A percentile compares a stretch with the other conserved stretches of the same genome.
phyloP scores from a whole-genome alignment of 1,140 invertebrate species.

The Vanessa tameamea region DNA sequence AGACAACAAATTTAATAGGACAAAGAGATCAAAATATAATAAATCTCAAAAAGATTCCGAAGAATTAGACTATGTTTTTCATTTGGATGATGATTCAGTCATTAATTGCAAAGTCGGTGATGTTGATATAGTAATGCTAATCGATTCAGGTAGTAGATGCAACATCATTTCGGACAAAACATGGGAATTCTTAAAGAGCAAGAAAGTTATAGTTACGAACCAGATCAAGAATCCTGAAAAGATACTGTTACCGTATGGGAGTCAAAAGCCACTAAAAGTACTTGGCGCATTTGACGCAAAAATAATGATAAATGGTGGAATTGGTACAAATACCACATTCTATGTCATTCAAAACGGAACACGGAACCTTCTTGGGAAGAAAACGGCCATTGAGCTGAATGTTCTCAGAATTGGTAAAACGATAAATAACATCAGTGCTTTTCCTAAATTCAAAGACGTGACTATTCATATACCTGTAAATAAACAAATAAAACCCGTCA shows the following conservation, averaged over 20 bases:
- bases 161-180: conserved; percentile 3
- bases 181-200: background rate
- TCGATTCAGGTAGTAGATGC: conserved; percentile 15
- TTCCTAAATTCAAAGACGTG: conserved; percentile 30
- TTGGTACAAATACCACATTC: no score
- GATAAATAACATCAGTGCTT: background rate
- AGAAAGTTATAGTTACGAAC: conserved; percentile 11
- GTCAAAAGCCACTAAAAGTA: conserved; percentile 16
- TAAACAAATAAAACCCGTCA: conserved; percentile 45
- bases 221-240: conserved; percentile 14
- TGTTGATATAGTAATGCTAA: conserved; percentile 11
- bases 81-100: conserved; percentile 11
- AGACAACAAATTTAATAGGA: no score
- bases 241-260: conserved; percentile 16
- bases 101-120: conserved; percentile 7
- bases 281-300: conserved; percentile 20
- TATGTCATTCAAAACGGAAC: no score
- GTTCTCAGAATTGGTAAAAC: conserved; percentile 1
- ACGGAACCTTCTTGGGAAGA: no score
- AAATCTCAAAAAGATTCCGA: no score
- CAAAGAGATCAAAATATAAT: no score
- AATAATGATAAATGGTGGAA: background rate
- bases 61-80: conserved; percentile 11
- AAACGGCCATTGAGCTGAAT: no score
- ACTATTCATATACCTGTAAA: conserved; percentile 46